A percentile compares a stretch with the other conserved stretches of the same genome.
Conservation (phyloP, 2,888 invertebrate genomes). For the Phlogophora meticulosa region DNA sequence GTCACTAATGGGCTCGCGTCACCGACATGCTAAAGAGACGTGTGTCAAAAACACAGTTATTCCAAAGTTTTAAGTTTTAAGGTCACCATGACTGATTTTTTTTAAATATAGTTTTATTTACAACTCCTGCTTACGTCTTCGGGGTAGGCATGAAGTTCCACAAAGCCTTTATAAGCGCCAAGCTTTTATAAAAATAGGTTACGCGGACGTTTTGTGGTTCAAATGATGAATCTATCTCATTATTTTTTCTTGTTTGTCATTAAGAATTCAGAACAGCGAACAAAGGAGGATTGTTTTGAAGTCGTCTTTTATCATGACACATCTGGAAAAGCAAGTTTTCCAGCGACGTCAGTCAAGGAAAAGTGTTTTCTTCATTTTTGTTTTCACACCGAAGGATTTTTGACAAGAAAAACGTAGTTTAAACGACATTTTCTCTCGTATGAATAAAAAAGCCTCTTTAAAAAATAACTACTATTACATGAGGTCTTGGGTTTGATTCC, state of each 20-base stretch:
- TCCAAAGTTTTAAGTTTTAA: too few relatives aligned
- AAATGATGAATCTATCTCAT: slow-evolving; percentile 38
- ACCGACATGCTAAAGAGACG: too few relatives aligned
- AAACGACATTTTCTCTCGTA: slow-evolving; percentile 16
- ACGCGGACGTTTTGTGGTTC: slow-evolving; percentile 1
- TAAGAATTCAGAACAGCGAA: slow-evolving; percentile 32
- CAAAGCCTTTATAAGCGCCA: not conserved
- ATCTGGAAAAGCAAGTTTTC: slow-evolving; percentile 9
- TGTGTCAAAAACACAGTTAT: too few relatives aligned
- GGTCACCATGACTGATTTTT: too few relatives aligned
- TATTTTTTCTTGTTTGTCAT: slow-evolving; percentile 32
- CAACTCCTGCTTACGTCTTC: too few relatives aligned
- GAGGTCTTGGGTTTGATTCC: too few relatives aligned
- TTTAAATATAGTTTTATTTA: too few relatives aligned
- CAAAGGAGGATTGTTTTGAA: slow-evolving; percentile 42
- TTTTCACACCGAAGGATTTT: slow-evolving; percentile 20
- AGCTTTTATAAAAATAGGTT: slow-evolving; percentile 3
- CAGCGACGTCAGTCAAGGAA: not conserved
- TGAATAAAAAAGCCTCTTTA: not conserved
- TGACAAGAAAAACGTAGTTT: slow-evolving; percentile 16
- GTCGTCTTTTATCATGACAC: slow-evolving; percentile 20
- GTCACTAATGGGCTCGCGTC: too few relatives aligned
- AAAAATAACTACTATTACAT: too few relatives aligned
- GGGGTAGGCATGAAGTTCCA: not conserved
- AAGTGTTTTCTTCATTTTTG: slow-evolving; percentile 35